A percentile compares a stretch with the other conserved stretches of the same genome.
These are phyloP conservation scores for Euplagia quadripunctaria DNA, from an alignment of 2,888 invertebrate genomes.

Conservation along the genomic window DNA sequence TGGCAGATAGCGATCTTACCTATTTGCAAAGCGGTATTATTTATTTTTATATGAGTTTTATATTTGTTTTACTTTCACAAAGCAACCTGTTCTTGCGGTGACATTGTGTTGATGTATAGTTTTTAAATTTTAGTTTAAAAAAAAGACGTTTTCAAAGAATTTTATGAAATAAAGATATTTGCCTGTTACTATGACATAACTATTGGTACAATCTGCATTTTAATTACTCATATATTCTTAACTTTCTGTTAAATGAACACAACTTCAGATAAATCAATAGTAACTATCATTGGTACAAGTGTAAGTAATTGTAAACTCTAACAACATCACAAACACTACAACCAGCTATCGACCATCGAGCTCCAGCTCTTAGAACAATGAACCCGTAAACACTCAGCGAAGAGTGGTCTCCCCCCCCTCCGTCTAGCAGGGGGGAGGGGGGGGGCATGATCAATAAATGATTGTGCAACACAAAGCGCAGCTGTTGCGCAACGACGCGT, in stretches of 20 bases:
- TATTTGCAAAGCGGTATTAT: no score
- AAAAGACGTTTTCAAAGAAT: no score
- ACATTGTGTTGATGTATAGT: no score
- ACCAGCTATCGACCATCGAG: not conserved
- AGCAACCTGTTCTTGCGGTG: no score
- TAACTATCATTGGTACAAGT: not conserved
- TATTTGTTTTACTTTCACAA: no score
- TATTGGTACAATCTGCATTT: not conserved
- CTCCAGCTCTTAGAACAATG: conserved; percentile 11
- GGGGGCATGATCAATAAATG: conserved; percentile 28
- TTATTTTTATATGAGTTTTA: no score
- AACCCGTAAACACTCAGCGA: conserved; percentile 12
- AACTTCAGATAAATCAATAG: not conserved
- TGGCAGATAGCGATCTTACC: no score
- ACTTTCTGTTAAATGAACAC: no score
- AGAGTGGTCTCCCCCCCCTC: not conserved
- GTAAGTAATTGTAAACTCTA: not conserved
- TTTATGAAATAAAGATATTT: no score
- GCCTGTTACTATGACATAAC: no score
- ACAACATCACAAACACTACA: not conserved
- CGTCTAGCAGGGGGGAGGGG: not conserved
- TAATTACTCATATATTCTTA: no score
- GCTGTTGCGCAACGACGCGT: conserved; percentile 34
- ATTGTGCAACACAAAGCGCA: conserved; percentile 39
- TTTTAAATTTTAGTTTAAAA: no score